A percentile compares a stretch with the other conserved stretches of the same genome.
phyloP scores from a whole-genome alignment of 2,113 vertebrate species.

The Ascaphus truei region DNA sequence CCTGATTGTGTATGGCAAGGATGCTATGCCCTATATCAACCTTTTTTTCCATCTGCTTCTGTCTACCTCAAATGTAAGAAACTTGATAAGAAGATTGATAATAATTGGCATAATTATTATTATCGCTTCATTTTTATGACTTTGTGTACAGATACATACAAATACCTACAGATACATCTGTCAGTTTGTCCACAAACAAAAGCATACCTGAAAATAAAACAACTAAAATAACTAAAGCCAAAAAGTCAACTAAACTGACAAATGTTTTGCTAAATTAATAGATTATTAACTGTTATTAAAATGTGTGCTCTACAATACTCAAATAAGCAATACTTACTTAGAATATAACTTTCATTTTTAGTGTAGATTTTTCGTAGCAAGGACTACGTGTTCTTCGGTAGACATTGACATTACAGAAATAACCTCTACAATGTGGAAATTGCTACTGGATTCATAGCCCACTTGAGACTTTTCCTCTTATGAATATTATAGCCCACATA shows the following conservation, averaged over 20 bases:
- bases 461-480: conserved; percentile 4
- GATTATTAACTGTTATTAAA: neutral
- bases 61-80: no score
- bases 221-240: neutral
- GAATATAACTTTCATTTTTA: neutral
- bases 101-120: no score
- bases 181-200: neutral
- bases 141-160: neutral
- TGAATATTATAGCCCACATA: conserved; percentile 5
- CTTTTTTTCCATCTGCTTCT: no score
- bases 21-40: no score
- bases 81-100: no score
- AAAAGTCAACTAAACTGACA: neutral
- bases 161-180: conserved; percentile 1
- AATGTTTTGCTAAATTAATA: neutral
- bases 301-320: neutral
- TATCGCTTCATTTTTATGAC: neutral
- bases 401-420: neutral
- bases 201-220: neutral
- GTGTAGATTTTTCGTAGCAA: neutral
- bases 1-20: no score
- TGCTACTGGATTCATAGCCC: conserved; percentile 18
- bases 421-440: conserved; percentile 2
- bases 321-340: neutral
- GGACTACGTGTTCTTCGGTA: neutral